Evolutionary conservation across 2,113 vertebrate species (phyloP).

Genomic region (Chionomys nivalis): DNA sequence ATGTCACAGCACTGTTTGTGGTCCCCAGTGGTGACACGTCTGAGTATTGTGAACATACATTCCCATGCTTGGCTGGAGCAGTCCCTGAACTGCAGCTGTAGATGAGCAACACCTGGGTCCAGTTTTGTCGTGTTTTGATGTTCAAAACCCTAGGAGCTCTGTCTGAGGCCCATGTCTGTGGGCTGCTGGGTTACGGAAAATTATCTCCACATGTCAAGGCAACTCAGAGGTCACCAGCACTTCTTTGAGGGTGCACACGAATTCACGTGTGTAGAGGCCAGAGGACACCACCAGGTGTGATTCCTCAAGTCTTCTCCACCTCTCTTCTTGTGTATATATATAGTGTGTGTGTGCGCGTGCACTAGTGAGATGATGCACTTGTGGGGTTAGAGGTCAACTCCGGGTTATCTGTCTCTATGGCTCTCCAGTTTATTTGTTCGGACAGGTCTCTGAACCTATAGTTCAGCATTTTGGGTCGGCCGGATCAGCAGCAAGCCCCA

Average conservation of each 20-base stretch:
- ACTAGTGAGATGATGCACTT: not conserved
- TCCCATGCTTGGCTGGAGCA: not conserved
- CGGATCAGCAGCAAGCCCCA: not conserved
- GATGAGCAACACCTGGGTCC: not conserved
- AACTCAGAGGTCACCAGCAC: accelerated
- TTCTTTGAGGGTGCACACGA: not conserved
- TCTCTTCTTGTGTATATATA: not conserved
- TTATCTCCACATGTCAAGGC: not conserved
- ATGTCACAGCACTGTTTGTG: accelerated
- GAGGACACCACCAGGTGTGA: not conserved
- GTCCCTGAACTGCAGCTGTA: not conserved
- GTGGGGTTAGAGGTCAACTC: not conserved
- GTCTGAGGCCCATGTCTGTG: not conserved
- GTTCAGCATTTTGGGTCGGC: not conserved
- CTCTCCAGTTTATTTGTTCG: not conserved
- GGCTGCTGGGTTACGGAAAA: not conserved
- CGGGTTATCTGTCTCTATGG: not conserved
- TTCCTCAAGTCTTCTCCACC: not conserved
- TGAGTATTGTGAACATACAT: too few relatives aligned
- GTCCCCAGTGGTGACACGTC: accelerated
- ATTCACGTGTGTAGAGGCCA: not conserved
- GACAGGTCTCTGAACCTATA: not conserved
- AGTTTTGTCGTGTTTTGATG: not conserved
- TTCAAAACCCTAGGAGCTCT: not conserved
- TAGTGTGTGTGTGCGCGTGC: not conserved